Evolutionary conservation across 2,113 vertebrate genomes (phyloP), one percentile per base, ranked within the genome.

Genomic region (Colaptes auratus): DNA sequence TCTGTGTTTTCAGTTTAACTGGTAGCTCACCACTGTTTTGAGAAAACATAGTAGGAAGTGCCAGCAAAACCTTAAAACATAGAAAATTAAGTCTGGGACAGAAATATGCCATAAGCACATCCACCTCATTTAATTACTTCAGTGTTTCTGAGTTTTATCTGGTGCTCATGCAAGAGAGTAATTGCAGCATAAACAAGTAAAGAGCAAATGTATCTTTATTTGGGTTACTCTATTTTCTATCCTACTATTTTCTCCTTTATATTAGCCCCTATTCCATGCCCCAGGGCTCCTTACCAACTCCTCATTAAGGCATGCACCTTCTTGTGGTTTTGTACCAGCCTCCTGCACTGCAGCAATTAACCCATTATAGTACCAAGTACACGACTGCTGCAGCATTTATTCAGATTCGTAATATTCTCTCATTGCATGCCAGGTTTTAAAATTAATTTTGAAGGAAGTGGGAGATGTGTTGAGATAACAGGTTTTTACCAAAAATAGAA

Each of bases 241-340:
- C 82, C 59, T 83, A 88, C 85, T 88, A 73, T 95, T 94, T 91
- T 76, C 75, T 83, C 63, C 69, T 88, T 72, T 87, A 76, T 95
- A 93, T 93, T 86, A 94, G 73, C 76, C 69, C 39, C 70, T 86
- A 42, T 95, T 95, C 76, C 76, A 86, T 84, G 92, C 88, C 86
- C 59, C 88, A 63, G 59, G 86, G 82, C 90, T 96, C 63, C 73
- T 93, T 72, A 88, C 66, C 55, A 78, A 61, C 82, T 95, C 88
- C 88, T 96, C 80, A 90, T 96, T 95, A 96, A 96, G 88, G 55
- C 24, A 91, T 71, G 82, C 30, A 92, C 85, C 88, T 97, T 90
- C 65, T 71, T 78, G 35, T 69, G 82, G 66, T 76, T 96, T 66
- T 36, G 76, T 93, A 91, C 86, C 90, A 91, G 90, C 85, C 88